phyloP scores from a whole-genome alignment of 2,888 invertebrate genomes.

The Emmelina monodactyla region DNA sequence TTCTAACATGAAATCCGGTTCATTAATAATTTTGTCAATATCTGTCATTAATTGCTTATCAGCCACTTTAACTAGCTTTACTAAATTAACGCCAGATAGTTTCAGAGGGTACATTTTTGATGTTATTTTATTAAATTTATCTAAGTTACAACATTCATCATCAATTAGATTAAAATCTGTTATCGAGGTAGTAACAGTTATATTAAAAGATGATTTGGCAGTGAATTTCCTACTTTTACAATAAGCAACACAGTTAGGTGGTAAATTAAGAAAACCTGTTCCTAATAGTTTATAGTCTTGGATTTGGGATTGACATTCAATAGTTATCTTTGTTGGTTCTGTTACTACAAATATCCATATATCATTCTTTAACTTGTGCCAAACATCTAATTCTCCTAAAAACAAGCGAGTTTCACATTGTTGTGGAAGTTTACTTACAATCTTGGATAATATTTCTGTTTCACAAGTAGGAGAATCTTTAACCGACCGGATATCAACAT shows the following conservation, averaged over 20 bases:
- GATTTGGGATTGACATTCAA: too few relatives aligned
- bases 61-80: too few relatives aligned
- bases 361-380: constrained; percentile 8
- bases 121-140: too few relatives aligned
- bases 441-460: constrained; percentile 10
- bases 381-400: constrained; percentile 5
- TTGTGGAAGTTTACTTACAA: constrained; percentile 5
- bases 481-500: constrained; percentile 4
- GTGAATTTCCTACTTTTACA: constrained; percentile 6
- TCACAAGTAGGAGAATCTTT: constrained; percentile 6
- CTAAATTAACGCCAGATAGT: too few relatives aligned
- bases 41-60: too few relatives aligned
- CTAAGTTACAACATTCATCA: constrained; percentile 8
- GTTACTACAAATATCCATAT: constrained; percentile 7
- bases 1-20: too few relatives aligned
- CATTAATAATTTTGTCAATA: too few relatives aligned
- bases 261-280: constrained; percentile 6
- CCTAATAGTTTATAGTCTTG: too few relatives aligned
- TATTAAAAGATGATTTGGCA: background rate
- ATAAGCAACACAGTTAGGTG: constrained; percentile 9
- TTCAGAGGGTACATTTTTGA: too few relatives aligned
- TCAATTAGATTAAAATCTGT: constrained; percentile 8
- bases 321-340: background rate
- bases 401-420: constrained; percentile 8
- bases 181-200: background rate